A percentile compares a stretch with the other conserved stretches of the same genome.
These are phyloP conservation scores for Mellilla xanthometata DNA, from an alignment of 2,888 invertebrate species.

Conservation along the genomic window DNA sequence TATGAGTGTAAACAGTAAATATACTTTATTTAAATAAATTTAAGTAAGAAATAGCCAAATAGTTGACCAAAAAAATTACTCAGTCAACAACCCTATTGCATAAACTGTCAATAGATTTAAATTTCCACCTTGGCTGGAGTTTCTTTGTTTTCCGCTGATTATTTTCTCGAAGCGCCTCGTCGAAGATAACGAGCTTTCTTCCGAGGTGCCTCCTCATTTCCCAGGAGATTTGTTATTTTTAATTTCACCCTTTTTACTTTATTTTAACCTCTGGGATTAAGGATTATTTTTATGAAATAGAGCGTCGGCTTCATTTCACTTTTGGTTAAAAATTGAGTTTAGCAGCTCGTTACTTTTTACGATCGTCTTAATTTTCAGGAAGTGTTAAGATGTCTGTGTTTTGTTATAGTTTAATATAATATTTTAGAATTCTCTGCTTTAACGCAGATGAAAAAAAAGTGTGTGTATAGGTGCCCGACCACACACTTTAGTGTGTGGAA, in stretches of 20 bases:
- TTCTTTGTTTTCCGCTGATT: slow-evolving; percentile 58
- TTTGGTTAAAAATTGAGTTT: slow-evolving; percentile 27
- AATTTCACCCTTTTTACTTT: slow-evolving; percentile 46
- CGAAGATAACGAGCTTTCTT: slow-evolving; percentile 64
- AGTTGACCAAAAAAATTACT: no score
- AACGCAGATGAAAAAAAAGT: no score
- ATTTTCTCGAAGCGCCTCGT: slow-evolving; percentile 52
- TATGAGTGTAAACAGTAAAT: no score
- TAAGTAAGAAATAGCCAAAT: no score
- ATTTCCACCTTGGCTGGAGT: slow-evolving; percentile 42
- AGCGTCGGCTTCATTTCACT: slow-evolving; percentile 20
- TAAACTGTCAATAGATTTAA: slow-evolving; percentile 32
- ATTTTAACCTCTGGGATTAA: slow-evolving; percentile 24
- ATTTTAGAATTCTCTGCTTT: no score
- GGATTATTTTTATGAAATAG: slow-evolving; percentile 25
- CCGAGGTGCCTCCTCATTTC: slow-evolving; percentile 59
- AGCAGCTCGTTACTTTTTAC: slow-evolving; percentile 29
- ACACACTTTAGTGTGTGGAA: no score
- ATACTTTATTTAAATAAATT: no score
- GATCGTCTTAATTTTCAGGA: slow-evolving; percentile 19
- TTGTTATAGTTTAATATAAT: no score
- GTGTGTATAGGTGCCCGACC: no score
- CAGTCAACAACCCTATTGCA: not conserved
- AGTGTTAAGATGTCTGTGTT: slow-evolving; percentile 3
- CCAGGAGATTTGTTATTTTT: slow-evolving; percentile 61